A percentile compares a stretch with the other conserved stretches of the same genome.
Evolutionary conservation across 1,140 invertebrate genomes (phyloP).

Genomic region (Carposina sasakii): DNA sequence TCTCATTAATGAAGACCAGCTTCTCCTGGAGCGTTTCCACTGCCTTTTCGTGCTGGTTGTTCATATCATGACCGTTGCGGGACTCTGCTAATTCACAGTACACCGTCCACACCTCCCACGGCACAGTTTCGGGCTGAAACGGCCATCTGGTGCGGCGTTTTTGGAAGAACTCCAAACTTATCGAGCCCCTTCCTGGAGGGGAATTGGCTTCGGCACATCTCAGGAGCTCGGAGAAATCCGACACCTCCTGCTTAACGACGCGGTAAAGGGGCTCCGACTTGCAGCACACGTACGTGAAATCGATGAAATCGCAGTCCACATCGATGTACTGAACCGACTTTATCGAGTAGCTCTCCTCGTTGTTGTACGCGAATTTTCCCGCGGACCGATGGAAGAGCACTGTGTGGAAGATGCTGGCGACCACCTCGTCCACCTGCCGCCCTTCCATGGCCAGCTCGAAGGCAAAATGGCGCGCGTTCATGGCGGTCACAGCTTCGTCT

Average conservation of each 20-base stretch:
- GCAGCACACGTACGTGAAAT: conserved; percentile 97
- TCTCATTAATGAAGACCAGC: conserved; percentile 93
- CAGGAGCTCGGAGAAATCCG: conserved; percentile 88
- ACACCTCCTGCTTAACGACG: conserved; percentile 86
- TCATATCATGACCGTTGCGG: conserved; percentile 90
- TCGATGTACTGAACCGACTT: conserved; percentile 96
- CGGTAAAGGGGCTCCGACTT: conserved; percentile 85
- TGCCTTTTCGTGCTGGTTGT: conserved; percentile 89
- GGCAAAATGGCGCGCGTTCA: conserved; percentile 91
- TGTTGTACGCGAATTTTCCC: conserved; percentile 96
- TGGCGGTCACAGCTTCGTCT: conserved; percentile 60
- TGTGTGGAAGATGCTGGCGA: conserved; percentile 95
- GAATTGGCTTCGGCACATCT: conserved; percentile 81
- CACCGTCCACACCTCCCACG: conserved; percentile 98
- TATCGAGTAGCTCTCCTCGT: conserved; percentile 94
- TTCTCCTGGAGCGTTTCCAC: conserved; percentile 94
- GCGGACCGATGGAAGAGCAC: conserved; percentile 94
- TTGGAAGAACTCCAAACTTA: conserved; percentile 96
- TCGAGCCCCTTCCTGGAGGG: conserved; percentile 79
- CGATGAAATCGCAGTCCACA: conserved; percentile 97
- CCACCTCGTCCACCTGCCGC: conserved; percentile 94
- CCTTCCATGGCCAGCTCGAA: conserved; percentile 94
- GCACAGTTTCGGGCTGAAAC: conserved; percentile 90
- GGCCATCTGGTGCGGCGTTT: conserved; percentile 91
- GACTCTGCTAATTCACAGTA: conserved; percentile 90